Evolutionary conservation across 2,113 vertebrate genomes (phyloP), one percentile per base, ranked within the genome.

Genomic region (Ochotona princeps): DNA sequence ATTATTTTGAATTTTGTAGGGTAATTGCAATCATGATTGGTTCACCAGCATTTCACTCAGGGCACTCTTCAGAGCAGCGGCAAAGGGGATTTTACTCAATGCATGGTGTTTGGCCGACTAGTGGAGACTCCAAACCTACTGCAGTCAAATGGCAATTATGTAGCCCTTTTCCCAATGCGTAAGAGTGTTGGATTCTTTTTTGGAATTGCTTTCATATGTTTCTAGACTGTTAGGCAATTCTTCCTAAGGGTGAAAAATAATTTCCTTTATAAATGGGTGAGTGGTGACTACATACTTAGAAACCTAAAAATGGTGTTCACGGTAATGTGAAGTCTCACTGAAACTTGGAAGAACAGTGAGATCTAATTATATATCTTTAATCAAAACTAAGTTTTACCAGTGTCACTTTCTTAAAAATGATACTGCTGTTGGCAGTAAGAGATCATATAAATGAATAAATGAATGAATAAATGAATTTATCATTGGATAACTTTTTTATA

Each of bases 11-110:
- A 72, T 86, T 86, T 95, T 69, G 78, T 85, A 74, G 88, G 85
- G 75, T 92, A 86, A 72, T 21, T 90, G 15, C 84, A 47, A 78
- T 93, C 83, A 47, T 70, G 90, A 79, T 83, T 93, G 25, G 85
- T 75, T 95, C 94, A 15, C 61, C 85, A 88, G 83, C 82, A 90
- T 72, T 90, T 90, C 51, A 61, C 23, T 44, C 2, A n/a, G 74
- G 90, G 79, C 2, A 49, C 63, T 13, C 65, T 9, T 72, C 85
- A 28, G 82, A 57, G 28, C 20, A 66, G 14, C 30, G 35, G 38
- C 73, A 87, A 0, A 30, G 87, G 79, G 21, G 51, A 85, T 80
- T 57, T 35, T 73, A 92, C 85, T 87, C 91, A 94, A 73, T 47
- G 80, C 76, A 80, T 8, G n/a, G n/a, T 89, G 57, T 73, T 85